Base-by-base conservation (phyloP, 2,113 vertebrate genomes). In the Electrona antarctica region DNA sequence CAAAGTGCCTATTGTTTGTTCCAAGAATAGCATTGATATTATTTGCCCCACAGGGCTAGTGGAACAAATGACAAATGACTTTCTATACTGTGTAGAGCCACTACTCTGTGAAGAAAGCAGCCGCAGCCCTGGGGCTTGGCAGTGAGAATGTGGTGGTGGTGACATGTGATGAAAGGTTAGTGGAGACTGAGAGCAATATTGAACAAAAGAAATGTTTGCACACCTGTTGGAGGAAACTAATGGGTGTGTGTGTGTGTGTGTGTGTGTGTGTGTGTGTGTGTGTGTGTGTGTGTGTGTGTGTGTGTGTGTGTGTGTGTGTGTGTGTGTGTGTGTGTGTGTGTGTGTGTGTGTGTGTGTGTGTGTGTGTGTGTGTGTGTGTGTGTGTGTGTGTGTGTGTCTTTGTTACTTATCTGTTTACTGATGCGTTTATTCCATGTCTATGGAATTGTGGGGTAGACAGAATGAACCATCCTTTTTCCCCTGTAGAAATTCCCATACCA, bases 111-210 rank as follows among this genome's bases (percentile, higher is more conserved):
- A 91, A 87, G 76, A 94, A 94, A 68, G 78, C 85, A 63, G 89
- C 87, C 45, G 83, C 66, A 0, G 74, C 88, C 33, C 87, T 93
- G 76, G 89, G 91, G 51, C 85, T 93, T 60, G 90, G 91, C 59
- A 85, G 70, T 41, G 89, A 92, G 47, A 94, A 91, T 63, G 88
- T 94, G 66, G 66, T 91, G 67, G 7, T 83, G 60, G 82, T 93
- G 69, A 94, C 88, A 76, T 92, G 90, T 82, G 90, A 93, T 89
- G 87, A 94, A 89, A 93, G 86, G 91, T 93, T 82, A 74, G 79
- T 74, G 13, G 4, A 52, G 50, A 29, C 4, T 11, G 52, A 8
- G 3, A 29, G 49, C 11, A 69, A 9, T 64, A 13, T 58, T 21
- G 0, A 1, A 75, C 50, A 79, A 71, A 70, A 58, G 50, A 63